Evolutionary conservation across 2,888 invertebrate species (phyloP), one percentile per base, ranked within the genome.

Genomic region (Microplitis manilae): DNA sequence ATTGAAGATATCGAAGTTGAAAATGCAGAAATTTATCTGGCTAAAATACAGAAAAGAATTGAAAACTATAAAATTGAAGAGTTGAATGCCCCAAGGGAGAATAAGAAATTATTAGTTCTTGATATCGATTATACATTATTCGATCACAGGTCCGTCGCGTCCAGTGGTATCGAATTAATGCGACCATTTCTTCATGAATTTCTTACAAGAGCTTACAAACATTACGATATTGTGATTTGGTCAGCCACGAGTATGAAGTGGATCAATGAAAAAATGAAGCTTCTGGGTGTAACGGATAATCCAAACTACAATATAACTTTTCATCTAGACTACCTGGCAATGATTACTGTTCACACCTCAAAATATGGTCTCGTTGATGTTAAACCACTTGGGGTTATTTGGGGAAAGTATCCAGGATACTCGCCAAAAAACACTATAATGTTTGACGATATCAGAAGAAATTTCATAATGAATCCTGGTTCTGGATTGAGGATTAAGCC

Each of bases 211-310:
- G 96, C 97, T 0, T 97, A 97, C 86, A 93, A 94, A 87, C 92
- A 97, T 90, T 98, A 98, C 85, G 98, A 98, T 86, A 98, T 98
- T 82, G 98, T 97, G 0, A 98, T 99, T 82, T 99, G 98, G 98
- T 98, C 98, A 4, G 98, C 98, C 0, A 98, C 98, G 0, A 96
- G 96, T 79, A 98, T 98, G 98, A 97, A 97, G 86, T 98, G 98
- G 98, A 98, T 99, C 67, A 96, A 98, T 84, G 97, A 98, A 86
- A 98, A 98, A 90, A 98, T 99, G 98, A 94, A 95, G 79, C 91
- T 98, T 67, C 91, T 99, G 0, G 98, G 98, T 0, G 97, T 98
- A 0, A 92, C 95, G 0, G 92, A 92, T 2, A 94, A 98, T 89
- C 92, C 94, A 0, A 93, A 94, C 81, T 98, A 98, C 87, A 98